phyloP scores from a whole-genome alignment of 2,888 invertebrate species.

The Gasteruption jaculator region DNA sequence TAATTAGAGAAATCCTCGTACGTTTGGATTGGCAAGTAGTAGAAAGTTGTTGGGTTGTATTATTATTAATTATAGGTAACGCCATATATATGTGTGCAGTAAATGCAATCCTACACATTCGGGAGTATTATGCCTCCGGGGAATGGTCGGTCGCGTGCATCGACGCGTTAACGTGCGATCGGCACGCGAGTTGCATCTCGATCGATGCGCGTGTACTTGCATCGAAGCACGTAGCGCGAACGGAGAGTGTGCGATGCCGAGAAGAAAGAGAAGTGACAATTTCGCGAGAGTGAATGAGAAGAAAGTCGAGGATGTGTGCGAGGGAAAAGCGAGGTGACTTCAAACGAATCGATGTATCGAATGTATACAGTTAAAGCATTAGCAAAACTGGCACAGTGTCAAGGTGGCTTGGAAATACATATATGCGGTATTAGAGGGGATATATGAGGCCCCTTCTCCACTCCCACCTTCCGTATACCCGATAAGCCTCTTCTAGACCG shows the following conservation, averaged over 20 bases:
- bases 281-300: conserved; percentile 33
- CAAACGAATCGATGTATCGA: no score
- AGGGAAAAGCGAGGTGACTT: conserved; percentile 13
- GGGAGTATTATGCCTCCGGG: no score
- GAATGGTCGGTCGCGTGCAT: conserved; percentile 29
- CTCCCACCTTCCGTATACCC: no score
- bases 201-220: conserved; percentile 23
- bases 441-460: no score
- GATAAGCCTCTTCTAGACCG: no score
- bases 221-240: conserved; percentile 13
- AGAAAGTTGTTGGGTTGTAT: no score
- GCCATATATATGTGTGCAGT: no score
- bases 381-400: conserved; percentile 46
- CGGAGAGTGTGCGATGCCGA: conserved; percentile 12
- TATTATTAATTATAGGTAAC: no score
- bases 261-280: conserved; percentile 23
- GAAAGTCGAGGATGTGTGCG: conserved; percentile 22
- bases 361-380: conserved; percentile 25
- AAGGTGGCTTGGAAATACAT: conserved; percentile 40
- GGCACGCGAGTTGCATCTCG: conserved; percentile 32
- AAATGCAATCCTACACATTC: no score
- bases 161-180: conserved; percentile 28
- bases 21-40: no score
- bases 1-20: no score
- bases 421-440: no score